These are phyloP conservation scores for Sebastes trivittatus DNA, from an alignment of 2,797 vertebrate species.

Conservation along the genomic window DNA sequence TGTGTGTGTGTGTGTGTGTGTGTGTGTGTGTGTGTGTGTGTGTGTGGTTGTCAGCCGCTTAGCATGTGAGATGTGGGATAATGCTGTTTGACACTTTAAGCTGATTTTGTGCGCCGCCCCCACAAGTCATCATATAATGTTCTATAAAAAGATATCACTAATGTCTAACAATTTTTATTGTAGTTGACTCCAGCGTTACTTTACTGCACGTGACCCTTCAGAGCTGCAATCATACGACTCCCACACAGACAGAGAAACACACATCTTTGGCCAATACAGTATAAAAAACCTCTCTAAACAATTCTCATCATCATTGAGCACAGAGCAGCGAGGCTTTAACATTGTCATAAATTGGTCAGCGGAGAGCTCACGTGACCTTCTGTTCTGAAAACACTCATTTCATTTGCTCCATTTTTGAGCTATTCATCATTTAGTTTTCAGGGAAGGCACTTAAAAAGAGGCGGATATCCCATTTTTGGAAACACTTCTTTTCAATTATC, in stretches of 20 bases:
- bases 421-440: slow-evolving; percentile 4
- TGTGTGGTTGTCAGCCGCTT: slow-evolving; percentile 13
- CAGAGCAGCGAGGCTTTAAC: not conserved
- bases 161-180: not conserved
- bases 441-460: not conserved
- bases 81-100: slow-evolving; percentile 36
- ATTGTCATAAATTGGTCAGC: not conserved
- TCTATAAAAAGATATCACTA: not conserved
- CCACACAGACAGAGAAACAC: not conserved
- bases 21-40: not conserved
- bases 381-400: not conserved
- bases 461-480: not conserved
- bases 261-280: too few relatives aligned
- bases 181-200: not conserved
- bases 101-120: slow-evolving; percentile 2
- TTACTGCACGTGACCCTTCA: not conserved
- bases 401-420: slow-evolving; percentile 5
- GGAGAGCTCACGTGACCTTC: not conserved
- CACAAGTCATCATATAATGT: not conserved
- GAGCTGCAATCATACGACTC: not conserved
- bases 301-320: not conserved
- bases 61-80: slow-evolving; percentile 10
- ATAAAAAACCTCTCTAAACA: not conserved
- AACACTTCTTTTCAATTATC: slow-evolving; percentile 2
- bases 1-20: not conserved